A percentile compares a stretch with the other conserved stretches of the same genome.
phyloP scores from a whole-genome alignment of 2,888 invertebrate species.

The Acanthosepion pharaonis region DNA sequence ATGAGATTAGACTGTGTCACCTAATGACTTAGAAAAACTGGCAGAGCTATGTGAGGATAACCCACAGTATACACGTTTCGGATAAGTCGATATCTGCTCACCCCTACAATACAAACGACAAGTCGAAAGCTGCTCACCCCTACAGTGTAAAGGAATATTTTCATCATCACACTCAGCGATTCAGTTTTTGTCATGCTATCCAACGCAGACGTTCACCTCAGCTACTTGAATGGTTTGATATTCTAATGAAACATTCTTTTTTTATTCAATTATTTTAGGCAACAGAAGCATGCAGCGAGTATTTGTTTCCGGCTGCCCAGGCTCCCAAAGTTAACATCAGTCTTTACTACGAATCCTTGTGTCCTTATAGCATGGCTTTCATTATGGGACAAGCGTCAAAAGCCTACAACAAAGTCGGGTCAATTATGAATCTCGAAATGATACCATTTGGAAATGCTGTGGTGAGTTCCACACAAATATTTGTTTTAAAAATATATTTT shows the following conservation, averaged over 20 bases:
- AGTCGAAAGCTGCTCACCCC: too few relatives aligned
- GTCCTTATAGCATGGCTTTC: background rate
- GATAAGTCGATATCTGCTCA: too few relatives aligned
- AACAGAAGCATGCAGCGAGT: background rate
- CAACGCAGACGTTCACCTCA: too few relatives aligned
- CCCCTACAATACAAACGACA: too few relatives aligned
- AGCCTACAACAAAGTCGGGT: background rate
- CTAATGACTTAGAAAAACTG: too few relatives aligned
- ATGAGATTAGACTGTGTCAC: too few relatives aligned
- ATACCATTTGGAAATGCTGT: slow-evolving; percentile 34
- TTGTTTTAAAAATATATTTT: background rate
- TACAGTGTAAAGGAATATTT: too few relatives aligned
- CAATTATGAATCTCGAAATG: background rate
- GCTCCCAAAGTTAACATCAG: background rate
- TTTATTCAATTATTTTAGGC: too few relatives aligned
- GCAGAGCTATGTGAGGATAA: too few relatives aligned
- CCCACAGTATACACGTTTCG: too few relatives aligned
- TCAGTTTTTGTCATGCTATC: too few relatives aligned
- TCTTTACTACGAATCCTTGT: background rate
- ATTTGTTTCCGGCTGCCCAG: background rate
- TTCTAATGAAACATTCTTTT: background rate
- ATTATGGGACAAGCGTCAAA: background rate
- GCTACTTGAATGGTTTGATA: background rate
- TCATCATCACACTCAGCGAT: too few relatives aligned
- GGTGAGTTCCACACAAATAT: background rate